A percentile compares a stretch with the other conserved stretches of the same genome.
phyloP scores from a whole-genome alignment of 2,797 vertebrate species.

The Astyanax mexicanus region DNA sequence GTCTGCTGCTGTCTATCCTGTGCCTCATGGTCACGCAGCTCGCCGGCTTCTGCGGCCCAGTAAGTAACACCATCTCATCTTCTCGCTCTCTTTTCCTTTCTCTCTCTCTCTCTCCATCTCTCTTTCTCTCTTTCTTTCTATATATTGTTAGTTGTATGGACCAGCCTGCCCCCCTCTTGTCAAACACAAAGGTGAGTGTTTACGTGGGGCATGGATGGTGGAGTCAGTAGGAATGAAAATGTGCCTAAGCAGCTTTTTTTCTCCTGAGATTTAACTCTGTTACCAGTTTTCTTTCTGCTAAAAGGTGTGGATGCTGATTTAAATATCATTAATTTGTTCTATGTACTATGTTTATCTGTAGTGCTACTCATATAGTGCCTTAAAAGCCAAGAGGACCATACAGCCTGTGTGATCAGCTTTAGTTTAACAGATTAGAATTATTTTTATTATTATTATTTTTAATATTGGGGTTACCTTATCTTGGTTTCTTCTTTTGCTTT shows the following conservation, averaged over 20 bases:
- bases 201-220: constrained; percentile 52
- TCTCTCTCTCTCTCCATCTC: constrained; percentile 39
- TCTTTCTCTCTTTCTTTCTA: constrained; percentile 51
- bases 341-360: constrained; percentile 30
- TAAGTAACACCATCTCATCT: constrained; percentile 82
- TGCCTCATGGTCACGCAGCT: constrained; percentile 93
- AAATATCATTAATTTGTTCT: not conserved
- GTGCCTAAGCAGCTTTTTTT: constrained; percentile 35
- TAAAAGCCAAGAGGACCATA: constrained; percentile 41
- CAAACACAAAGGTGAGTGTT: constrained; percentile 66
- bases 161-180: constrained; percentile 47
- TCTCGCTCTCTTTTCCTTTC: constrained; percentile 35
- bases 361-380: constrained; percentile 53
- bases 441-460: no score
- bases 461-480: constrained; percentile 31
- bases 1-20: constrained; percentile 90
- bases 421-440: not conserved
- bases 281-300: constrained; percentile 17
- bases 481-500: constrained; percentile 52
- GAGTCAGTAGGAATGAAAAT: constrained; percentile 16
- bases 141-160: constrained; percentile 51
- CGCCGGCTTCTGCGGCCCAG: constrained; percentile 93
- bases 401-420: not conserved
- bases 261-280: constrained; percentile 31
- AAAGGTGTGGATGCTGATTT: constrained; percentile 29